Evolutionary conservation across 2,797 vertebrate species (phyloP).

Genomic region (Rhinoraja longicauda): DNA sequence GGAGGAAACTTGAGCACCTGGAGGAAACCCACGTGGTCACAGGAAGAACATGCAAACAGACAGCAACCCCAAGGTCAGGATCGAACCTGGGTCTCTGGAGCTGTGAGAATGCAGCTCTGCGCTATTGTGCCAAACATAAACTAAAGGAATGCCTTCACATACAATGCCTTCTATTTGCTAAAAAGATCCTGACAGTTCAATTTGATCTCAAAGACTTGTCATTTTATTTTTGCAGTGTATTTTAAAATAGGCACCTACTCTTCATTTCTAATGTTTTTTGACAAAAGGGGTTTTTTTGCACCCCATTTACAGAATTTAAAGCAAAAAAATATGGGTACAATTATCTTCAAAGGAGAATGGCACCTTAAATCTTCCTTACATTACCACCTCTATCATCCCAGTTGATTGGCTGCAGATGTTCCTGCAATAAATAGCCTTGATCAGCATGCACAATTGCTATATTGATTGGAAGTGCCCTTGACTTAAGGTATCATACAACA

Average conservation of each 20-base stretch:
- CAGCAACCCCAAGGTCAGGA: too few relatives aligned
- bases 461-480: neutral
- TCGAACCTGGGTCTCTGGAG: too few relatives aligned
- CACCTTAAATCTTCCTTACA: neutral
- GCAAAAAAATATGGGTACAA: neutral
- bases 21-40: too few relatives aligned
- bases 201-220: neutral
- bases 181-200: neutral
- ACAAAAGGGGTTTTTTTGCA: neutral
- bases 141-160: too few relatives aligned
- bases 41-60: too few relatives aligned
- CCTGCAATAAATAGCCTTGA: neutral
- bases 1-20: too few relatives aligned
- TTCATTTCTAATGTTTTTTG: neutral
- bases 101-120: too few relatives aligned
- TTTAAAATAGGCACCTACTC: neutral
- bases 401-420: neutral
- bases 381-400: neutral
- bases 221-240: neutral
- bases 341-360: neutral
- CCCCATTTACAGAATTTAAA: neutral
- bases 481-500: neutral
- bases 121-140: too few relatives aligned
- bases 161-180: too few relatives aligned
- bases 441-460: neutral